Percentiles rank a stretch among this genome's conserved stretches.
phyloP scores from a whole-genome alignment of 2,888 invertebrate genomes.

The Hypolimnas misippus region DNA sequence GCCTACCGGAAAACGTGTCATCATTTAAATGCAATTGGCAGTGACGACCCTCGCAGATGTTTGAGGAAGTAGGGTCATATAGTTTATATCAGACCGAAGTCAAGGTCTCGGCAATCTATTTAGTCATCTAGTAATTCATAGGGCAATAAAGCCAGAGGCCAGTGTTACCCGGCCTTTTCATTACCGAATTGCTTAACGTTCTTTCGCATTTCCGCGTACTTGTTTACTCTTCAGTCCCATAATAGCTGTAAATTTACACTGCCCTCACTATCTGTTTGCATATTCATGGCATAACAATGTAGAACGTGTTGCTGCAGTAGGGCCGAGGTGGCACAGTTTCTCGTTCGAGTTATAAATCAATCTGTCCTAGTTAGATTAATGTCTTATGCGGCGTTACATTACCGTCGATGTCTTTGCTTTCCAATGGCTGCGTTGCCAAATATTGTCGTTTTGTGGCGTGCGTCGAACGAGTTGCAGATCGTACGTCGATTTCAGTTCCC shows the following conservation, averaged over 20 bases:
- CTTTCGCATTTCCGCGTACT: constrained; percentile 39
- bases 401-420: constrained; percentile 70
- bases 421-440: constrained; percentile 71
- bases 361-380: constrained; percentile 77
- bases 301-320: constrained; percentile 68
- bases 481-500: constrained; percentile 45
- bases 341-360: constrained; percentile 78
- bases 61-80: constrained; percentile 79
- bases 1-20: constrained; percentile 17
- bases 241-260: constrained; percentile 40
- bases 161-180: constrained; percentile 60
- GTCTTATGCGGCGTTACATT: constrained; percentile 64
- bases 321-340: constrained; percentile 80
- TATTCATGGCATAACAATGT: constrained; percentile 76
- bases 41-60: constrained; percentile 67
- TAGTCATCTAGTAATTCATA: constrained; percentile 75
- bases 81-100: constrained; percentile 78
- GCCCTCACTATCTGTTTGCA: constrained; percentile 62
- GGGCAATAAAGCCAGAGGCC: constrained; percentile 75
- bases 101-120: constrained; percentile 79
- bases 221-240: constrained; percentile 29
- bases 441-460: constrained; percentile 57
- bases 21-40: constrained; percentile 57
- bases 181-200: constrained; percentile 49
- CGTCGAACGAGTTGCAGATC: constrained; percentile 40